These are phyloP conservation scores for Hormaphis cornu DNA, from an alignment of 1,140 invertebrate species.

Conservation along the genomic window DNA sequence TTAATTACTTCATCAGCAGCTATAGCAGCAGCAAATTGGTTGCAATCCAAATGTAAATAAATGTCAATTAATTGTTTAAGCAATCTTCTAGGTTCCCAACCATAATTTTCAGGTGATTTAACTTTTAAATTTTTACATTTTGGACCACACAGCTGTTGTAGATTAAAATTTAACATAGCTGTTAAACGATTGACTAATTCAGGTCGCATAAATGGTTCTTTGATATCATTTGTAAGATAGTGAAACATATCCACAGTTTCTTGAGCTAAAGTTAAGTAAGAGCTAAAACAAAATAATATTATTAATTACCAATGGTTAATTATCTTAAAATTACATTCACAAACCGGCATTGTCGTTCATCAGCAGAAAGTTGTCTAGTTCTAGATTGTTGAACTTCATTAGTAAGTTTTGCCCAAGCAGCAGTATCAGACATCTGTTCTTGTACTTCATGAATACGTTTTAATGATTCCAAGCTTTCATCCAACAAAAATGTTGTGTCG, in stretches of 20 bases:
- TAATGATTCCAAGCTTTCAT: slow-evolving; percentile 89
- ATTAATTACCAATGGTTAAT: not conserved
- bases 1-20: slow-evolving; percentile 71
- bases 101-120: slow-evolving; percentile 86
- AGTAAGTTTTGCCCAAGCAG: slow-evolving; percentile 55
- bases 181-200: slow-evolving; percentile 87
- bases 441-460: slow-evolving; percentile 55
- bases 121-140: slow-evolving; percentile 98
- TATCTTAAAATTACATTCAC: not conserved
- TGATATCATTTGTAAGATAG: slow-evolving; percentile 88
- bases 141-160: slow-evolving; percentile 91
- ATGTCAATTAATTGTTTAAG: slow-evolving; percentile 89
- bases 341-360: slow-evolving; percentile 82
- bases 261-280: slow-evolving; percentile 85
- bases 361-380: slow-evolving; percentile 69
- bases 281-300: slow-evolving; percentile 45
- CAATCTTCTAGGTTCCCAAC: slow-evolving; percentile 87
- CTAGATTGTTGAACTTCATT: slow-evolving; percentile 67
- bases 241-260: slow-evolving; percentile 98
- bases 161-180: slow-evolving; percentile 96
- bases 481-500: slow-evolving; percentile 92
- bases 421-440: slow-evolving; percentile 65
- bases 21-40: slow-evolving; percentile 77
- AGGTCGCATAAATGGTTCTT: slow-evolving; percentile 82
- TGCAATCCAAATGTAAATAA: slow-evolving; percentile 90